phyloP scores from a whole-genome alignment of 2,888 invertebrate genomes.

The Leptinotarsa peninsularis region DNA sequence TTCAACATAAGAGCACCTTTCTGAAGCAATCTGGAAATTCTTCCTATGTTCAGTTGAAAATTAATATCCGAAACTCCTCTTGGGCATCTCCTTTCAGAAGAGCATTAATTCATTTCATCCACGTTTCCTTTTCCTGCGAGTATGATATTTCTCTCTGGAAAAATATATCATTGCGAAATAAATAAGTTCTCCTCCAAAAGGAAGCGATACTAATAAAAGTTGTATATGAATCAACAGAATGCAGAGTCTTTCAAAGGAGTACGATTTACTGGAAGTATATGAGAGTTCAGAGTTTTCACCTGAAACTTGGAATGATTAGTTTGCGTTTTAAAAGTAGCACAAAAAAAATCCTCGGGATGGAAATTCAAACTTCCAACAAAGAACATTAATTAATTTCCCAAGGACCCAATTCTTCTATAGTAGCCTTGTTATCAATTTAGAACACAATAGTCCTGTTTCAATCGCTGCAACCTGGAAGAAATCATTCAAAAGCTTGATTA shows the following conservation, averaged over 20 bases:
- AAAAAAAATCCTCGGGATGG: too few species aligned
- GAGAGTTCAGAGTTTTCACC: too few species aligned
- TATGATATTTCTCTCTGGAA: background rate
- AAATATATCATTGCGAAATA: background rate
- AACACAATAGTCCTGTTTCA: background rate
- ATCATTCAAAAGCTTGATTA: slow-evolving; percentile 20
- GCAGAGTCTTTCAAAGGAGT: slow-evolving; percentile 8
- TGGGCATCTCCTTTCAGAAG: background rate
- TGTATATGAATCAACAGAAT: slow-evolving; percentile 3
- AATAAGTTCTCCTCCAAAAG: background rate
- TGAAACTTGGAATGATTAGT: too few species aligned
- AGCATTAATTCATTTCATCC: slow-evolving; percentile 10
- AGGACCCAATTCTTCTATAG: background rate
- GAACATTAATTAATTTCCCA: background rate
- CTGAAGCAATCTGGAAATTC: background rate
- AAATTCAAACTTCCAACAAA: background rate
- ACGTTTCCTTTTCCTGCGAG: slow-evolving; percentile 12
- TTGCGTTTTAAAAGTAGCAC: too few species aligned
- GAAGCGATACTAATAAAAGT: slow-evolving; percentile 6
- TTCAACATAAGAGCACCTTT: too few species aligned
- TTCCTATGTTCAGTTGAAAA: background rate
- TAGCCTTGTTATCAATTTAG: background rate
- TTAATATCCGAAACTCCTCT: slow-evolving; percentile 1
- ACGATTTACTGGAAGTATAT: background rate
- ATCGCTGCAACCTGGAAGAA: slow-evolving; percentile 1